Evolutionary conservation across 23 tunicate species (phyloP), one percentile per base, ranked within the genome.

Genomic region (Trididemnum miniatum): DNA sequence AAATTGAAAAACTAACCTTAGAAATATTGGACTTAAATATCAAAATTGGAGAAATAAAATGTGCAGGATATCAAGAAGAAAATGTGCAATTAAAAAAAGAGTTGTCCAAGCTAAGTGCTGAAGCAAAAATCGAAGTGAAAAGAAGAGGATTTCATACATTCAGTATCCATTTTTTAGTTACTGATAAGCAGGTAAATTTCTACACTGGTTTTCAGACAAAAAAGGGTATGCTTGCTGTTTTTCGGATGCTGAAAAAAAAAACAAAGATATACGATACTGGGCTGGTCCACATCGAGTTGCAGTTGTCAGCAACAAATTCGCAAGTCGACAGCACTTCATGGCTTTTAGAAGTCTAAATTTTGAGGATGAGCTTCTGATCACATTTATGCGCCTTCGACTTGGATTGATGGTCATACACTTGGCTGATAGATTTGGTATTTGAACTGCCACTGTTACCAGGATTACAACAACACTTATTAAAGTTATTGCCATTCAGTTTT

Each of bases 341-440:
- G 69, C 69, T 20, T 15, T 15, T n/a, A 22, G 69, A 20, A 5
- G 7, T 4, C 25, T 63, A 20, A 20, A 7, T 15, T 63, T 63
- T 63, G 25, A 63, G n/a, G 69, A 63, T 63, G 25, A 63, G 25
- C 27, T 63, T 63, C n/a, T 63, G n/a, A 63, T 63, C 25, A 63
- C 69, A 18, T 63, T 63, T 24, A 63, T 63, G 69, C 4, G 28
- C n/a, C 69, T 63, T 18, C 25, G 69, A 24, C 69, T 63, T 63
- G 69, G 69, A 20, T 24, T 63, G 25, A 7, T 63, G n/a, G 27
- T 15, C 18, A 20, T 5, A 4, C 25, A 63, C 25, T 63, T 63
- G 69, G 69, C 69, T 24, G 27, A 4, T 20, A 18, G 25, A 63
- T 63, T 63, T n/a, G 25, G n/a, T 63, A n/a, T 63, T 15, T 63